These are phyloP conservation scores for Todiramphus saurophagus DNA, from an alignment of 2,113 vertebrate species.

Conservation along the genomic window DNA sequence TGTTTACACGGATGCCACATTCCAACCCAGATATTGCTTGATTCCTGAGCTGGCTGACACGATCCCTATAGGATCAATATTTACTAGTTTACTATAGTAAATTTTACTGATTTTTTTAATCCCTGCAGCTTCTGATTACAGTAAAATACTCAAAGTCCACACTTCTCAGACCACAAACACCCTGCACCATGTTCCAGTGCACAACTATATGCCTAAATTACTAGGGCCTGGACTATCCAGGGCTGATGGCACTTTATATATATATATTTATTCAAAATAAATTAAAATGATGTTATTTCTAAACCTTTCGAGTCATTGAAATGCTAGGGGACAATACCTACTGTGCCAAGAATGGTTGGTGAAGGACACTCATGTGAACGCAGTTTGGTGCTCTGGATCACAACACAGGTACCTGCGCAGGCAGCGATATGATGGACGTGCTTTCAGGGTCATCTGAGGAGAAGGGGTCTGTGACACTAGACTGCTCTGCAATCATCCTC, in stretches of 20 bases:
- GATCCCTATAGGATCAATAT: neutral
- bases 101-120: neutral
- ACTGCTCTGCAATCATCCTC: neutral
- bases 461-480: neutral
- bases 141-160: neutral
- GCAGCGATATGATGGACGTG: fast-evolving
- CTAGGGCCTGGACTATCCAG: too few relatives aligned
- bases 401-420: neutral
- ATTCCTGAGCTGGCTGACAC: neutral
- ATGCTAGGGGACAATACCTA: too few relatives aligned
- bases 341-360: too few relatives aligned
- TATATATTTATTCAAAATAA: neutral
- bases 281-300: neutral
- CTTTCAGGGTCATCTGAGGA: neutral
- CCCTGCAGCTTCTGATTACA: neutral
- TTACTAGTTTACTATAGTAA: neutral
- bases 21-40: neutral
- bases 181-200: neutral
- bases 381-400: neutral
- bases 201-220: too few relatives aligned
- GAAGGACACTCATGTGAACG: fast-evolving
- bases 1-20: neutral
- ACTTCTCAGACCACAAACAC: neutral
- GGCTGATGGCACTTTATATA: neutral
- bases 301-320: neutral